Evolutionary conservation across 2,888 invertebrate genomes (phyloP), one percentile per base, ranked within the genome.

Genomic region (Theretra japonica): DNA sequence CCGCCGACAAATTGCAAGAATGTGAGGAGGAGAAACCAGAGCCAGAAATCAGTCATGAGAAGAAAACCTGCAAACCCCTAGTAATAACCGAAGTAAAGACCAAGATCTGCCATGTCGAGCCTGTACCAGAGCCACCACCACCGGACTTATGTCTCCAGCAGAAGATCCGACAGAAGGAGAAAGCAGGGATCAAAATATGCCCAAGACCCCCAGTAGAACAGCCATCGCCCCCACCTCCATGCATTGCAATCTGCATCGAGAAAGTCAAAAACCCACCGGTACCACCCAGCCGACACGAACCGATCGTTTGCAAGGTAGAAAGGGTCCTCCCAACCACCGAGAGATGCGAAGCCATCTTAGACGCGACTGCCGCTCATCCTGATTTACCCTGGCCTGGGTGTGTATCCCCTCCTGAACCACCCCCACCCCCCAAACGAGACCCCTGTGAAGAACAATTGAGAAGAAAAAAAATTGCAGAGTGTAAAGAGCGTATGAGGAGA

Each of bases 211-310:
- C 86, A 0, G 71, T 81, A 1, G 74, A 71, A 33, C 78, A 78
- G 0, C 88, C 87, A 0, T 71, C 77, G 0, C 85, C 81, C 0
- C 77, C 83, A 0, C 82, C 87, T 0, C 21, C 72, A 0, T 92
- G 92, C 57, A 71, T 79, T 1, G 91, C 82, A 0, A 41, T 91
- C 21, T 90, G 90, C 72, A 82, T 86, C n/a, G 90, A 92, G 69
- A 88, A 75, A 77, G 81, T 93, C 0, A 92, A 90, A 71, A 91
- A 92, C 57, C 83, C 83, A 8, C 81, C 83, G 0, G 57, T 87
- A 11, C 73, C 75, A 5, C 59, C 77, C 0, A 72, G 70, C 0
- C 68, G 71, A 5, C 23, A 76, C 0, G 72, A 79, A 0, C 83
- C 83, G 7, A 75, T 80, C 17, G 83, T 86, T 8, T 90, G 89